These are phyloP conservation scores for Kryptopterus vitreolus DNA, from an alignment of 2,797 vertebrate species.

Conservation along the genomic window DNA sequence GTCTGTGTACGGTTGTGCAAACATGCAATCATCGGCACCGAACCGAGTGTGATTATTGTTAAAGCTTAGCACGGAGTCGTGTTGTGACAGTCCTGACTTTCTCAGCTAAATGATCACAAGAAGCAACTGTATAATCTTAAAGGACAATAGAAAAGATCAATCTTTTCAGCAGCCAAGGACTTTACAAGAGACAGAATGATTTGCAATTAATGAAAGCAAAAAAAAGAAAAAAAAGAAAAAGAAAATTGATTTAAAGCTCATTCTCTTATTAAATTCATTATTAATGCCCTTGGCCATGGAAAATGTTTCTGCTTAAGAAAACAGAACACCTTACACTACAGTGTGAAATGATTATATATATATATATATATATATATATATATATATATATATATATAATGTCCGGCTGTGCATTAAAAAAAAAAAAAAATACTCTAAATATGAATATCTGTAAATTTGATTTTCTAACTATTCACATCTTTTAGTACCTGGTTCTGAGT, in stretches of 20 bases:
- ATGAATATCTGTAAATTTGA: not conserved
- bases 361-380: not conserved
- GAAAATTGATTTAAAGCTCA: not conserved
- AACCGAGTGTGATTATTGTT: not conserved
- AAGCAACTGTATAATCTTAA: not conserved
- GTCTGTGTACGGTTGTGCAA: constrained; percentile 45
- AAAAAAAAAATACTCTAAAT: not conserved
- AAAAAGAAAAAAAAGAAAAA: not conserved
- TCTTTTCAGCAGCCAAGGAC: not conserved
- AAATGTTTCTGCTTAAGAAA: not conserved
- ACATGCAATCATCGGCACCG: constrained; percentile 33
- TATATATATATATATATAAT: not conserved
- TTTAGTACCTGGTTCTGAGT: constrained; percentile 15
- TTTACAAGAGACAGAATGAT: not conserved
- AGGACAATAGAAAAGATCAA: not conserved
- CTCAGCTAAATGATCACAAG: not conserved
- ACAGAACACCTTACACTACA: not conserved
- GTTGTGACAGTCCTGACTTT: not conserved
- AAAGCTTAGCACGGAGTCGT: constrained; percentile 4
- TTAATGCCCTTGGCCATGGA: not conserved
- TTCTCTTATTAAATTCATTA: not conserved
- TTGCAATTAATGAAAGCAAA: not conserved
- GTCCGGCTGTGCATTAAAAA: not conserved
- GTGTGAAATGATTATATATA: not conserved
- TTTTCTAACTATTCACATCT: not conserved